A percentile compares a stretch with the other conserved stretches of the same genome.
These are phyloP conservation scores for Myopa tessellatipennis DNA, from an alignment of 2,888 invertebrate species.

Conservation along the genomic window DNA sequence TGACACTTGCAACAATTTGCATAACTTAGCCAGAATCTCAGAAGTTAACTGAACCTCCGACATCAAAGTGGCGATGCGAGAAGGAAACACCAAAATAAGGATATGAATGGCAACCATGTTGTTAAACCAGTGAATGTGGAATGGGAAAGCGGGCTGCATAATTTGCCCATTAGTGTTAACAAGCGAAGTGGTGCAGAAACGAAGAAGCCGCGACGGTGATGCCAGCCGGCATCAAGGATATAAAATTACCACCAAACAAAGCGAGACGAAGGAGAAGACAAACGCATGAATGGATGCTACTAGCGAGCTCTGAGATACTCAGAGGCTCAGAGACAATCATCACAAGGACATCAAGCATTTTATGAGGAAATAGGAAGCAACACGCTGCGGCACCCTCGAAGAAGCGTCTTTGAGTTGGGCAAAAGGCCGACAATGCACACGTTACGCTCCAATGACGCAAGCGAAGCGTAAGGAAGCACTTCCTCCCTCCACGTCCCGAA, in stretches of 20 bases:
- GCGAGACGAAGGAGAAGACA: conserved; percentile 6
- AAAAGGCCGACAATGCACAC: conserved; percentile 19
- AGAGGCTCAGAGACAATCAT: not conserved
- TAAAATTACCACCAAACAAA: conserved; percentile 32
- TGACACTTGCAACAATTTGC: conserved; percentile 14
- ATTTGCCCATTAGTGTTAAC: conserved; percentile 34
- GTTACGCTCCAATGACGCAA: conserved; percentile 28
- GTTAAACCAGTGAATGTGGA: not conserved
- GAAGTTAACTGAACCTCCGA: not conserved
- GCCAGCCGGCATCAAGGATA: conserved; percentile 32
- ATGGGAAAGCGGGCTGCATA: conserved; percentile 17
- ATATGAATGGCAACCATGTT: not conserved
- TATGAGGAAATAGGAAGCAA: conserved; percentile 24
- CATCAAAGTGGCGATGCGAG: not conserved
- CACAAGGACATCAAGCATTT: conserved; percentile 23
- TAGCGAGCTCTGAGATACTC: not conserved
- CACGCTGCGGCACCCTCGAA: not conserved
- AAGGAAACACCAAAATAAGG: not conserved
- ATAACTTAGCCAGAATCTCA: conserved; percentile 22
- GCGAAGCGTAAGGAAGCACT: conserved; percentile 12
- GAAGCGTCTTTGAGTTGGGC: not conserved
- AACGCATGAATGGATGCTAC: not conserved
- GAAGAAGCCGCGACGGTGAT: not conserved
- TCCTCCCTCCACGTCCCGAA: not conserved
- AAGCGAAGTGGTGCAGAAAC: conserved; percentile 22